These are phyloP conservation scores for Junco hyemalis DNA, from an alignment of 2,113 vertebrate species.

Conservation along the genomic window DNA sequence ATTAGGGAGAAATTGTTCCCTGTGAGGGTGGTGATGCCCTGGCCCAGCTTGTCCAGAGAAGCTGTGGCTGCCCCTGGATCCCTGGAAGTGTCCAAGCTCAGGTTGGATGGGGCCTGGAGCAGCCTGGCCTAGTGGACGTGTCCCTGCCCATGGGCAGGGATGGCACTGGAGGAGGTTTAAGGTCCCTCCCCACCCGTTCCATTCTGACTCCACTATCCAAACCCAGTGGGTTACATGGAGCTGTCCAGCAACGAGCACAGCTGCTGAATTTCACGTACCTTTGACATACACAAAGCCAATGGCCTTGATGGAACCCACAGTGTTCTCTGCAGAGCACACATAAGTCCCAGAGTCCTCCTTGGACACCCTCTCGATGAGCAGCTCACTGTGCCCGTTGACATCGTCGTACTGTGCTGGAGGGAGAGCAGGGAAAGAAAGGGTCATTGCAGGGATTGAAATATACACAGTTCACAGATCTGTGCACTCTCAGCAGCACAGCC, in stretches of 20 bases:
- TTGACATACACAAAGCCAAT: conserved; percentile 91
- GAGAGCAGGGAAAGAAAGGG: background rate
- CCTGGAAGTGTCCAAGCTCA: background rate
- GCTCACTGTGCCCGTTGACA: conserved; percentile 83
- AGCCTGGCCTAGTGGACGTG: background rate
- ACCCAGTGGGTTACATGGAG: background rate
- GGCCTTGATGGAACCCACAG: conserved; percentile 86
- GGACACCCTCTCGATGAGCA: conserved; percentile 87
- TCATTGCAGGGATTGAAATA: background rate
- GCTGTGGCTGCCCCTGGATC: background rate
- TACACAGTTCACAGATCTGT: background rate
- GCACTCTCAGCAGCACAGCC: background rate
- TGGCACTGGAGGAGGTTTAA: background rate
- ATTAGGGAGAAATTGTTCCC: background rate
- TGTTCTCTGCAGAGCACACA: conserved; percentile 89
- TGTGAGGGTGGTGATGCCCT: accelerated
- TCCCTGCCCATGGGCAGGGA: background rate
- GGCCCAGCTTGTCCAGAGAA: background rate
- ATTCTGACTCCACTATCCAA: background rate
- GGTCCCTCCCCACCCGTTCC: no score
- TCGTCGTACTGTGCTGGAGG: conserved; percentile 80
- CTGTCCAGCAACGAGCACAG: background rate
- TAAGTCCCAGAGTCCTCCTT: conserved; percentile 93
- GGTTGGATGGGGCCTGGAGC: accelerated
- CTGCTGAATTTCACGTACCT: conserved; percentile 74